A percentile compares a stretch with the other conserved stretches of the same genome.
These are phyloP conservation scores for Tenrec ecaudatus DNA, from an alignment of 2,113 vertebrate species.

Conservation along the genomic window DNA sequence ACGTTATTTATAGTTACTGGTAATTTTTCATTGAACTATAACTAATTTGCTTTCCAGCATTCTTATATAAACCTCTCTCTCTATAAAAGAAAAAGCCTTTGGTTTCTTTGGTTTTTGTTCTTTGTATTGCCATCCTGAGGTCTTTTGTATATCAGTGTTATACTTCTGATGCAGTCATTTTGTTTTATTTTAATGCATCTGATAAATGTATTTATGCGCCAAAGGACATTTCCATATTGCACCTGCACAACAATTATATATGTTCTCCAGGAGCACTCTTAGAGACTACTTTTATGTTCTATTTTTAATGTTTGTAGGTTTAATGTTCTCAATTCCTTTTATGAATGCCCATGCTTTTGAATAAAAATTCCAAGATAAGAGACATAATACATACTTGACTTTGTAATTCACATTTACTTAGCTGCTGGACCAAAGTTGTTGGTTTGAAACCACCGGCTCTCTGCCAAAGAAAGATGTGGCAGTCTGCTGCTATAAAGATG, in stretches of 20 bases:
- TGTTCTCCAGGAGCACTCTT: not conserved
- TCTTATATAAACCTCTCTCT: not conserved
- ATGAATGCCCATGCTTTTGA: not conserved
- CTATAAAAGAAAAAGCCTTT: not conserved
- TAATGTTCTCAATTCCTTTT: constrained; percentile 19
- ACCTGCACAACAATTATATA: not conserved
- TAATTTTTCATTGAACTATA: too few species aligned
- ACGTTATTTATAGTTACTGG: not conserved
- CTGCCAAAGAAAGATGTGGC: not conserved
- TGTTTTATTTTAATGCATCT: too few species aligned
- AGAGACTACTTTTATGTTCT: not conserved
- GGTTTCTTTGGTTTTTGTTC: not conserved
- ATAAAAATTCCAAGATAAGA: not conserved
- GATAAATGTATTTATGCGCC: not conserved
- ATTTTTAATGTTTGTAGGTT: not conserved
- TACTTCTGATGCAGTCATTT: not conserved
- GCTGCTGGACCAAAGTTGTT: not conserved
- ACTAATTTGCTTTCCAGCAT: not conserved
- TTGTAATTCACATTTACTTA: not conserved
- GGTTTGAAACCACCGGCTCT: not conserved
- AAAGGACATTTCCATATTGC: not conserved
- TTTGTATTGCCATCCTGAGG: too few species aligned
- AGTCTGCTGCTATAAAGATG: not conserved
- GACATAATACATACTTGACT: not conserved
- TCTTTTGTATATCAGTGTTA: not conserved